Evolutionary conservation across 2,113 vertebrate genomes (phyloP).

Genomic region (Nycticryphes semicollaris): DNA sequence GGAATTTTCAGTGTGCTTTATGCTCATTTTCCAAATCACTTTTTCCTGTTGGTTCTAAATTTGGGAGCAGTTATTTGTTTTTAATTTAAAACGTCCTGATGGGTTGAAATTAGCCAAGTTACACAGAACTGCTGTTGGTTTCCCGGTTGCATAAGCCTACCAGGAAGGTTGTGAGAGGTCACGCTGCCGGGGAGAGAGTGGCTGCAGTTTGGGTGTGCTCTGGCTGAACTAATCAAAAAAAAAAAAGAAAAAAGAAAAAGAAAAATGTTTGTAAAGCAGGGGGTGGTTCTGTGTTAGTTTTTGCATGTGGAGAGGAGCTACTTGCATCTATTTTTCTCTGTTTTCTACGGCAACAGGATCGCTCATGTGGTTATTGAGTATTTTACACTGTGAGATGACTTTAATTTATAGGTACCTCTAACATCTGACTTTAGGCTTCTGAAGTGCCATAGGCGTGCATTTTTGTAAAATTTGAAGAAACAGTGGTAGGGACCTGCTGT

Average conservation of each 20-base stretch:
- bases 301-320: slow-evolving; percentile 8
- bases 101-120: slow-evolving; percentile 28
- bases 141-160: slow-evolving; percentile 49
- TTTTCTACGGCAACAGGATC: background rate
- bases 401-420: background rate
- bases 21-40: background rate
- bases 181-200: background rate
- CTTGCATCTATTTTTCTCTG: slow-evolving; percentile 15
- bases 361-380: background rate
- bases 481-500: background rate
- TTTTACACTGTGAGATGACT: background rate
- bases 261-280: slow-evolving; percentile 52
- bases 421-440: background rate
- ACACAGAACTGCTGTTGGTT: slow-evolving; percentile 17
- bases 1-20: background rate
- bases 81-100: background rate
- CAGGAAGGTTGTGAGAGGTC: slow-evolving; percentile 56
- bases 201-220: slow-evolving; percentile 55
- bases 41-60: slow-evolving; percentile 7
- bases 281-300: slow-evolving; percentile 48
- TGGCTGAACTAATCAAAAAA: slow-evolving; percentile 47
- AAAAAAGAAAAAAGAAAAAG: slow-evolving; percentile 27
- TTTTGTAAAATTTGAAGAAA: background rate
- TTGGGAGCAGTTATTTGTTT: background rate
- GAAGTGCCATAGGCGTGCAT: background rate